Evolutionary conservation across 2,797 vertebrate genomes (phyloP), one percentile per base, ranked within the genome.

Genomic region (Heliangelus exortis): DNA sequence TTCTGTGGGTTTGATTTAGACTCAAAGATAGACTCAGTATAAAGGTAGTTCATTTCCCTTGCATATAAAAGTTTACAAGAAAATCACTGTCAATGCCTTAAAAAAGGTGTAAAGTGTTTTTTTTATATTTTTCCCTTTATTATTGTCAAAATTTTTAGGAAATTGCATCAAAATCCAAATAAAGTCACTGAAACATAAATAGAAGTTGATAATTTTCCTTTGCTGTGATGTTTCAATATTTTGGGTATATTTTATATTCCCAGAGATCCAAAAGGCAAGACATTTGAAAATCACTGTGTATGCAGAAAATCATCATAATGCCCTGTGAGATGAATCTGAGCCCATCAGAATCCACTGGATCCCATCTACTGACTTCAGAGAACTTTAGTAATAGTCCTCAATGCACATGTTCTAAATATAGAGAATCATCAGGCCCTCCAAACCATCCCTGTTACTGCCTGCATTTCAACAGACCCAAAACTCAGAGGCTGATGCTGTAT

Each of bases 301-400:
- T 50, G 71, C 39, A 94, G 58, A 87, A 96, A 94, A 92, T 84
- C 78, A 90, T 51, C 68, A 47, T 63, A 94, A 89, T 85, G 29
- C 74, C 78, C 75, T 72, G 31, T 81, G 90, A 75, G 80, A 92
- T 65, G 84, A 95, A 89, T 83, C 81, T 84, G 78, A 90, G 78
- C 41, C 61, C 84, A 93, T 92, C 88, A 83, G 89, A 93, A 89
- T 77, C 53, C 87, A 85, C 92, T 80, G n/a, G 72, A 94, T 67
- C 89, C 93, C 89, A 45, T 80, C 89, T 89, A 51, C 72, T 21
- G 53, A 82, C 41, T 93, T 90, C 48, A 93, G 88, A 86, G 78
- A 78, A 12, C 48, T 90, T 72, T 76, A 53, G 33, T 1, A 0
- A 15, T 34, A 73, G 41, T 79, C 63, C 48, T 89, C 28, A 82